Evolutionary conservation across 2,113 vertebrate species (phyloP).

Genomic region (Corvus moneduloides): DNA sequence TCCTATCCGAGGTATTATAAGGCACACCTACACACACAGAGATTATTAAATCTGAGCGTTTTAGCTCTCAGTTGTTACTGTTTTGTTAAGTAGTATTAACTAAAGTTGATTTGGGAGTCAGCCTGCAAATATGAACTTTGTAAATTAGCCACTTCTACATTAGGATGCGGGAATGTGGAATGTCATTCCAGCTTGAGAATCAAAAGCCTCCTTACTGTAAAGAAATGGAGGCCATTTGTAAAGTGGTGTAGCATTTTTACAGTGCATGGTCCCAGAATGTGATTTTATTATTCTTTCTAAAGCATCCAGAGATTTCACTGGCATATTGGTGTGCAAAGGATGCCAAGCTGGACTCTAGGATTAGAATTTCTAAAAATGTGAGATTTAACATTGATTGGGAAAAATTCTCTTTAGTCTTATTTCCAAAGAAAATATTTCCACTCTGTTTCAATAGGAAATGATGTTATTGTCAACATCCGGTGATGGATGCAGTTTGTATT

Average conservation of each 20-base stretch:
- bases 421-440: background rate
- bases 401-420: background rate
- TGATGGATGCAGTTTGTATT: background rate
- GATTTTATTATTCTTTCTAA: background rate
- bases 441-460: background rate
- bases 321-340: background rate
- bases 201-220: background rate
- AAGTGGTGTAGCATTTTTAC: background rate
- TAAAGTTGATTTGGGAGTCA: background rate
- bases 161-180: background rate
- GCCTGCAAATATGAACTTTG: background rate
- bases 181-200: background rate
- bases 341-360: background rate
- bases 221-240: background rate
- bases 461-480: background rate
- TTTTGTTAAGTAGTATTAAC: background rate
- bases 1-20: background rate
- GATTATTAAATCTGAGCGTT: background rate
- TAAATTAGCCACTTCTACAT: background rate
- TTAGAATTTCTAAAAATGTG: background rate
- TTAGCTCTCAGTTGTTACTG: background rate
- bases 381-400: background rate
- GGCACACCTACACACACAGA: background rate
- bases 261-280: background rate
- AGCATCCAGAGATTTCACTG: background rate